These are phyloP conservation scores for Crioceris asparagi DNA, from an alignment of 2,888 invertebrate genomes.

Conservation along the genomic window DNA sequence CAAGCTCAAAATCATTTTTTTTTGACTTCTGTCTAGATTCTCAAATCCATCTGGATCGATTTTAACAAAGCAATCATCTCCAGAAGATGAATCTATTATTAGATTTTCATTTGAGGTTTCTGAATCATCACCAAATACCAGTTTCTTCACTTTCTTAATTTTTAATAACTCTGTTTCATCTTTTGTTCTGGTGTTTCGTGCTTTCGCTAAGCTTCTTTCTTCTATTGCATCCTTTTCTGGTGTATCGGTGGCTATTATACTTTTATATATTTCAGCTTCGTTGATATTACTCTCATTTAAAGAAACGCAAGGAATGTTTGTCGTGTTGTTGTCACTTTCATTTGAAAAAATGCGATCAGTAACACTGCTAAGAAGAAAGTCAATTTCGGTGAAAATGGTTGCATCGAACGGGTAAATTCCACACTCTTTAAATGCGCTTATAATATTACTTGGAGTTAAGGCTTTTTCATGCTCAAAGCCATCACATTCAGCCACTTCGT, in stretches of 20 bases:
- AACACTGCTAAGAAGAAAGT: background rate
- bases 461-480: constrained; percentile 27
- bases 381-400: background rate
- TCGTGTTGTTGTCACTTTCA: background rate
- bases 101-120: too few relatives aligned
- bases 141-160: too few relatives aligned
- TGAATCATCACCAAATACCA: too few relatives aligned
- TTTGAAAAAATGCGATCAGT: background rate
- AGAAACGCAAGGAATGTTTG: background rate
- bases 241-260: background rate
- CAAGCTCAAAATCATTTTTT: too few relatives aligned
- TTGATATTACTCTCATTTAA: background rate
- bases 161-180: too few relatives aligned
- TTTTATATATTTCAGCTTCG: background rate
- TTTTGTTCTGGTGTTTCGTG: background rate
- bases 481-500: constrained; percentile 32
- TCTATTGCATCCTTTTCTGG: background rate
- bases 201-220: background rate
- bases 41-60: too few relatives aligned
- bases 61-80: too few relatives aligned
- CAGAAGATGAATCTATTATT: too few relatives aligned
- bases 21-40: too few relatives aligned
- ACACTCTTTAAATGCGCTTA: constrained; percentile 26
- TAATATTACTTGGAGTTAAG: constrained; percentile 30
- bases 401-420: constrained; percentile 22